phyloP scores from a whole-genome alignment of 2,113 vertebrate genomes.

The Calonectris borealis region DNA sequence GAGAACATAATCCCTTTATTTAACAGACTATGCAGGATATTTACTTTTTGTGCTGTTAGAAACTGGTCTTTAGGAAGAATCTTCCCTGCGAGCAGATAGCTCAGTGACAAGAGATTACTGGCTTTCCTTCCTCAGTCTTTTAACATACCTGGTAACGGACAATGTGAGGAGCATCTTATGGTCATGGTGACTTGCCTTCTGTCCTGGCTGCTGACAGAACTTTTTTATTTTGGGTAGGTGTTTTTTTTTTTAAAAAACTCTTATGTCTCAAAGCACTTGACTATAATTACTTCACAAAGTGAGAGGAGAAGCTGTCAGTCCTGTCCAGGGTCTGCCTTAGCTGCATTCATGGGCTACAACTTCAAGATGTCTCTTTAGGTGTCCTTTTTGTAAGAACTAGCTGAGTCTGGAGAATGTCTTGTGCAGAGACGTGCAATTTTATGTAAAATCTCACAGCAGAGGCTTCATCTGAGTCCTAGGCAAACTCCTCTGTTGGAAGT shows the following conservation, averaged over 20 bases:
- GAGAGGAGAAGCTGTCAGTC: background rate
- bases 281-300: background rate
- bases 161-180: background rate
- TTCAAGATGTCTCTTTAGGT: background rate
- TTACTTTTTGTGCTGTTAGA: background rate
- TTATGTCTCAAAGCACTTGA: background rate
- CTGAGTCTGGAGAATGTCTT: background rate
- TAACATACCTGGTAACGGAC: background rate
- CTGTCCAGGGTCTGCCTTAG: background rate
- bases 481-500: background rate
- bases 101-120: background rate
- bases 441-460: background rate
- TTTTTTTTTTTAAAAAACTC: background rate
- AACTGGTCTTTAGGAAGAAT: background rate
- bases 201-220: background rate
- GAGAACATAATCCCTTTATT: background rate
- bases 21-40: background rate
- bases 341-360: background rate
- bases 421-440: background rate
- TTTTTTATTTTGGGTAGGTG: background rate
- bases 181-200: background rate
- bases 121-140: background rate
- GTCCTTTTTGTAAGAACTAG: background rate
- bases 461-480: background rate
- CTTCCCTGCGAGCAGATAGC: background rate